Percentiles rank a stretch among this genome's conserved stretches.
These are phyloP conservation scores for Dryoscopus gambensis DNA, from an alignment of 2,113 vertebrate genomes.

Conservation along the genomic window DNA sequence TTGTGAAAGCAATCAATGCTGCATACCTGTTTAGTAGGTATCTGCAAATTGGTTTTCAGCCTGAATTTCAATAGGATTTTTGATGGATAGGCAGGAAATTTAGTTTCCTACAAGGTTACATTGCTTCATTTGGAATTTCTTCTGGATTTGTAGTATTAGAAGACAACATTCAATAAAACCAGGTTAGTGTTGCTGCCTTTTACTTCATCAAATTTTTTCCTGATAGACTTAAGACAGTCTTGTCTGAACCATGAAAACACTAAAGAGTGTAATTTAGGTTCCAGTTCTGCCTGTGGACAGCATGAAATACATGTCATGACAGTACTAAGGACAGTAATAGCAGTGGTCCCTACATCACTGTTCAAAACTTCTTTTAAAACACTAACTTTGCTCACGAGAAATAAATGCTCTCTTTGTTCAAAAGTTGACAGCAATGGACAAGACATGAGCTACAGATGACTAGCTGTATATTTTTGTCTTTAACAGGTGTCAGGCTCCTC, in stretches of 20 bases:
- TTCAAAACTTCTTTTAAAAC: neutral
- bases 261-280: neutral
- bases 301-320: neutral
- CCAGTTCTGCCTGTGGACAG: neutral
- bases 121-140: neutral
- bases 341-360: neutral
- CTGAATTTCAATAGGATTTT: neutral
- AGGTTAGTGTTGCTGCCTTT: neutral
- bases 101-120: neutral
- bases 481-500: neutral
- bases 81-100: neutral
- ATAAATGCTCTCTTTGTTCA: neutral
- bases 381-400: neutral
- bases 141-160: neutral
- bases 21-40: neutral
- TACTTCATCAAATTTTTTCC: neutral
- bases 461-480: neutral
- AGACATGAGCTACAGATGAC: neutral
- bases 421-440: neutral
- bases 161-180: neutral
- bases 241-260: neutral
- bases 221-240: neutral
- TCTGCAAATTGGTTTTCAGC: neutral
- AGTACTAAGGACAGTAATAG: neutral
- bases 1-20: neutral